Percentiles rank a stretch among this genome's conserved stretches.
These are phyloP conservation scores for Cathartes aura DNA, from an alignment of 2,113 vertebrate genomes.

Conservation along the genomic window DNA sequence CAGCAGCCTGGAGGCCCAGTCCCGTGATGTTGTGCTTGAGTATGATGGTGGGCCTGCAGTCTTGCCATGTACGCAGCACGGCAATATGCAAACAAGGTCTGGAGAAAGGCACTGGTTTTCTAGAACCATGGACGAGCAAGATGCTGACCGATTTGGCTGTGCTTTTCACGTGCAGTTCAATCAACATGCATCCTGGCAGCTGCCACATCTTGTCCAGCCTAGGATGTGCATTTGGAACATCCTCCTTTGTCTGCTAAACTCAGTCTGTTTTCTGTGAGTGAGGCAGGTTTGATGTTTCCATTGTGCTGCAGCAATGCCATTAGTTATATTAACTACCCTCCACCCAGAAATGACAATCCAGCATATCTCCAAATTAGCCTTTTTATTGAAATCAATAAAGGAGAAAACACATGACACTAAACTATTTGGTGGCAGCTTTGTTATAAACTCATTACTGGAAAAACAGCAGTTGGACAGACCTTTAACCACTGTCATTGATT, in stretches of 20 bases:
- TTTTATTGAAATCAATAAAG: slow-evolving; percentile 77
- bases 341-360: slow-evolving; percentile 48
- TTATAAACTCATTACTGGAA: slow-evolving; percentile 68
- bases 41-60: rapidly evolving
- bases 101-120: neutral
- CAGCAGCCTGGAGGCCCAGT: rapidly evolving
- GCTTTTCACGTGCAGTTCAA: neutral
- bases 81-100: neutral
- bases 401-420: slow-evolving; percentile 44
- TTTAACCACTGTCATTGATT: slow-evolving; percentile 64
- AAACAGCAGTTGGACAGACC: slow-evolving; percentile 45
- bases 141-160: neutral
- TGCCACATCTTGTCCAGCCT: neutral
- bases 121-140: rapidly evolving
- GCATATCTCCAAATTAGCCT: slow-evolving; percentile 75
- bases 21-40: neutral
- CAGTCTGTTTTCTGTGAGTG: neutral
- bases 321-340: slow-evolving; percentile 32
- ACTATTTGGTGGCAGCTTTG: slow-evolving; percentile 63
- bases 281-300: neutral
- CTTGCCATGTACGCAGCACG: rapidly evolving
- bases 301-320: neutral
- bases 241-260: neutral
- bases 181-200: neutral
- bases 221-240: neutral